Evolutionary conservation across 2,888 invertebrate species (phyloP), one percentile per base, ranked within the genome.

Genomic region (Eueremaeus valkanovi): DNA sequence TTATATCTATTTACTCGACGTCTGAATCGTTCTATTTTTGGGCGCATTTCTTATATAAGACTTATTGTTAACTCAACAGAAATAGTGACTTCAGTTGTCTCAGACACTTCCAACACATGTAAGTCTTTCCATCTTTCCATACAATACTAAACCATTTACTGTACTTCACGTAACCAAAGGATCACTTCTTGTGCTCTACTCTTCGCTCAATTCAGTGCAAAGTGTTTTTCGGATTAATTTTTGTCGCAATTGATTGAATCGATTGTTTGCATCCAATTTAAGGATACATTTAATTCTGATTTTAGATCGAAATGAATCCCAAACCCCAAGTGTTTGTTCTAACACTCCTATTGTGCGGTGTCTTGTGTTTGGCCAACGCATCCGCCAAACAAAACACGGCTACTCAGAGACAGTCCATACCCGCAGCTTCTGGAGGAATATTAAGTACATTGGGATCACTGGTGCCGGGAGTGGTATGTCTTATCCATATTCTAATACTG

Each of bases 391-490:
- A 73, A 73, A 73, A 24, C 16, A n/a, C 55, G 9, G 33, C 73
- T 3, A 58, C 21, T 58, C 58, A 58, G 24, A 58, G 58, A 58
- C 58, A 58, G 29, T 3, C 6, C 3, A 11, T 21, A 11, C 5
- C 68, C 13, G 42, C 21, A 21, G 33, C 40, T 42, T 21, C 42
- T 29, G 31, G 68, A 21, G 61, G 75, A 27, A 45, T 76, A 24
- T 18, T 76, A 13, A 66, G 70, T 18, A 72, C 76, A 18, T n/a
- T 76, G 1, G 70, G 76, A 29, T 61, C 76, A n/a, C 24, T 77
- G 42, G 66, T 77, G n/a, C 77, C 77, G 16, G 63, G 73, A 55
- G 66, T 51, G 1, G 33, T 76, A n/a, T 31, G 72, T 58, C 27
- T 24, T 29, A 49, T 9, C 5, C 16, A n/a, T n/a, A n/a, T 11